A percentile compares a stretch with the other conserved stretches of the same genome.
Evolutionary conservation across 2,113 vertebrate species (phyloP).

Genomic region (Gopherus flavomarginatus): DNA sequence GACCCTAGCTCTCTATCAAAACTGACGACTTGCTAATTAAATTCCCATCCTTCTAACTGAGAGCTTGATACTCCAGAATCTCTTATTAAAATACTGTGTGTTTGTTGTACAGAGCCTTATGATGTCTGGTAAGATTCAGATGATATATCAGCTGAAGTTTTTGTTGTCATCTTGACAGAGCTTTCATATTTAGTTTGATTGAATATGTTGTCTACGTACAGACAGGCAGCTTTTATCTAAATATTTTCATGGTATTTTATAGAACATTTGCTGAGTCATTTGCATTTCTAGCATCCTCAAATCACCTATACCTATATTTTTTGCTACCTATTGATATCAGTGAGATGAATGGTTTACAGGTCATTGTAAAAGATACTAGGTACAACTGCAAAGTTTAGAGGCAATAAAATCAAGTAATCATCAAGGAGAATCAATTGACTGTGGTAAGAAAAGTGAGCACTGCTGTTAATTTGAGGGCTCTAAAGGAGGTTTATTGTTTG

Average conservation of each 20-base stretch:
- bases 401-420: not conserved
- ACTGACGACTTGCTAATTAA: not conserved
- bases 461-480: not conserved
- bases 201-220: not conserved
- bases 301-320: accelerated
- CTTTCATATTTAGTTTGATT: not conserved
- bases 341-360: not conserved
- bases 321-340: not conserved
- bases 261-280: not conserved
- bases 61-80: not conserved
- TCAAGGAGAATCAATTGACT: not conserved
- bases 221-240: not conserved
- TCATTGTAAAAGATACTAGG: not conserved
- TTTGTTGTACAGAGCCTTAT: not conserved
- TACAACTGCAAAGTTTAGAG: not conserved
- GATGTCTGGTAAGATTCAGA: not conserved
- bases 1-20: not conserved
- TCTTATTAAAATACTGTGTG: not conserved
- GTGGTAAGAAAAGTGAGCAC: not conserved
- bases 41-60: not conserved
- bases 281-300: not conserved
- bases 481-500: not conserved
- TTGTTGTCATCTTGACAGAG: not conserved
- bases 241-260: not conserved
- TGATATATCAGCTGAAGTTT: not conserved